Evolutionary conservation across 2,888 invertebrate genomes (phyloP).

Genomic region (Drosophila anceps): DNA sequence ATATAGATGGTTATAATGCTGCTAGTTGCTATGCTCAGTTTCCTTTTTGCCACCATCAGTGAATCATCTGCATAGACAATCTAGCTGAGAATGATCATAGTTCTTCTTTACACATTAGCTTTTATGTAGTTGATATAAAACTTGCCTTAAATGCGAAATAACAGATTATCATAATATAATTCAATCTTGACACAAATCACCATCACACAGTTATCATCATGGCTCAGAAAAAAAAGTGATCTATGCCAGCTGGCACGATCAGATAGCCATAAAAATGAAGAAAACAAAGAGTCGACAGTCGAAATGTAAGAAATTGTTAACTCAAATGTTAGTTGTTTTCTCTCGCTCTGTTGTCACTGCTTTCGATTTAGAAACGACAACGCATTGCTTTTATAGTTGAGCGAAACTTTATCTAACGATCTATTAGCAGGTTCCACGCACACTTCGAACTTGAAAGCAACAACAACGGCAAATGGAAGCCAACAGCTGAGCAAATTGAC

Average conservation of each 20-base stretch:
- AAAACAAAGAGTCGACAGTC: constrained; percentile 2
- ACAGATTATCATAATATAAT: not conserved
- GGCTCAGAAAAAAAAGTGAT: constrained; percentile 4
- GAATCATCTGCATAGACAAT: not conserved
- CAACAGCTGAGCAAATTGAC: constrained; percentile 15
- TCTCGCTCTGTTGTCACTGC: not conserved
- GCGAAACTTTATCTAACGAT: constrained; percentile 10
- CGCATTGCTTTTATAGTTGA: constrained; percentile 10
- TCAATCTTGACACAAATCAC: constrained; percentile 2
- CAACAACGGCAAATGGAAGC: not conserved
- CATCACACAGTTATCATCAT: not conserved
- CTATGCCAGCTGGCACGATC: constrained; percentile 2
- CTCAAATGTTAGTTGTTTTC: not conserved
- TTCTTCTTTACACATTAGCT: not conserved
- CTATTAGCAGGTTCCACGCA: constrained; percentile 2
- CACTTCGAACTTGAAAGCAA: not conserved
- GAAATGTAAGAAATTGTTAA: constrained; percentile 4
- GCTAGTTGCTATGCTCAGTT: not conserved
- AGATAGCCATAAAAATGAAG: not conserved
- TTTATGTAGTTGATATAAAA: constrained; percentile 3
- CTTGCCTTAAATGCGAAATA: not conserved
- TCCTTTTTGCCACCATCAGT: not conserved
- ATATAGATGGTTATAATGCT: not conserved
- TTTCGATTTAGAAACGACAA: constrained; percentile 1
- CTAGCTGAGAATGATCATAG: not conserved